Percentiles rank a stretch among this genome's conserved stretches.
Conservation (phyloP, 2,797 vertebrate species). For the Orientallactaga sibirica region DNA sequence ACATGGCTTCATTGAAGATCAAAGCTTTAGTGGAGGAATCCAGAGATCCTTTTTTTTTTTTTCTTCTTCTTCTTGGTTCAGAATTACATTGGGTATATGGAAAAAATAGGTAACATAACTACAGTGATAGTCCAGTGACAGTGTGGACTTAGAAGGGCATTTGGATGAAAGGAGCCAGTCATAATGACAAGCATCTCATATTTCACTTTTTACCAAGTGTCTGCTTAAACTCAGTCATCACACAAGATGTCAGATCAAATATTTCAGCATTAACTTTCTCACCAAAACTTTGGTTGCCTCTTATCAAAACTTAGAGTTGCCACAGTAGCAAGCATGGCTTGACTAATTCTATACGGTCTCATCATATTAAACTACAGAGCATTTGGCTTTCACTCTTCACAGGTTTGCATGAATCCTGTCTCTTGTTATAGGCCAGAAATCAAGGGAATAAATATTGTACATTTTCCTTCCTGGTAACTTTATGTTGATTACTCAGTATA, state of each 20-base stretch:
- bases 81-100: background rate
- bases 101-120: background rate
- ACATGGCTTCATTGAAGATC: background rate
- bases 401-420: background rate
- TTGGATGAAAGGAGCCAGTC: background rate
- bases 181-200: background rate
- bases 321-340: background rate
- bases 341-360: background rate
- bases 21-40: background rate
- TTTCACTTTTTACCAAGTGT: conserved; percentile 1
- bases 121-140: background rate
- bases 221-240: background rate
- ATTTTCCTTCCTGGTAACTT: background rate
- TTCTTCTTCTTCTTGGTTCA: background rate
- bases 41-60: background rate
- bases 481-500: background rate
- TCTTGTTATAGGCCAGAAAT: background rate
- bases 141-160: background rate
- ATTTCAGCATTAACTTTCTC: background rate
- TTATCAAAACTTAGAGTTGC: background rate
- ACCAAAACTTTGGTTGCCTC: background rate
- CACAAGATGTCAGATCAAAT: background rate
- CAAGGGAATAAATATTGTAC: background rate
- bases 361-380: conserved; percentile 16
- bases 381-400: background rate